Conservation (phyloP, 2,888 invertebrate genomes). For the Drepana falcataria region DNA sequence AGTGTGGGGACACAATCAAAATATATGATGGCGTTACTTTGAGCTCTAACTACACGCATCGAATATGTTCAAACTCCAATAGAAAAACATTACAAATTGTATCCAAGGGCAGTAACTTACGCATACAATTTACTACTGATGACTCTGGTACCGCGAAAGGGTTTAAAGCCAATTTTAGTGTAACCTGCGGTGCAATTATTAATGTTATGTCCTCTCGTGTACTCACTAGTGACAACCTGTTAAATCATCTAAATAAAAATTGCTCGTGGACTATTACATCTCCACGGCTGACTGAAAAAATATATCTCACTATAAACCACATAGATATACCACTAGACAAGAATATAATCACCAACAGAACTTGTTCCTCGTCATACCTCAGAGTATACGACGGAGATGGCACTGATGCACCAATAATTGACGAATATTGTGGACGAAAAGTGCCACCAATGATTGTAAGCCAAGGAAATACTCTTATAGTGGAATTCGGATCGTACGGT, state of each 20-base stretch:
- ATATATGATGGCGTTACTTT: slow-evolving; percentile 48
- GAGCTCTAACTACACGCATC: slow-evolving; percentile 72
- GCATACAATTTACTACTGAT: slow-evolving; percentile 82
- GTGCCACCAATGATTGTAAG: slow-evolving; percentile 83
- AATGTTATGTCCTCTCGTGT: slow-evolving; percentile 75
- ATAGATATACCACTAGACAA: slow-evolving; percentile 57
- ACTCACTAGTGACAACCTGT: slow-evolving; percentile 57
- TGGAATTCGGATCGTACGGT: slow-evolving; percentile 55
- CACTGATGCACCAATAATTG: slow-evolving; percentile 80
- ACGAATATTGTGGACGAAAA: slow-evolving; percentile 81
- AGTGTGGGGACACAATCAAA: slow-evolving; percentile 46
- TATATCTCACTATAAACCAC: slow-evolving; percentile 84
- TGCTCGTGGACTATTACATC: slow-evolving; percentile 87
- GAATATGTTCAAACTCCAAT: slow-evolving; percentile 54
- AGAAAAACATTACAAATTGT: slow-evolving; percentile 40
- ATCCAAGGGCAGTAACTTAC: slow-evolving; percentile 81
- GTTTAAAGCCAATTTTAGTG: slow-evolving; percentile 84
- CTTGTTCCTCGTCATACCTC: slow-evolving; percentile 53
- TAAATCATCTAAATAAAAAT: slow-evolving; percentile 52
- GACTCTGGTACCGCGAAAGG: slow-evolving; percentile 82
- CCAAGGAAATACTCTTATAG: slow-evolving; percentile 81
- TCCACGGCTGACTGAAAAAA: slow-evolving; percentile 74
- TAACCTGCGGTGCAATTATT: slow-evolving; percentile 84
- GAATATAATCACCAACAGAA: slow-evolving; percentile 34
- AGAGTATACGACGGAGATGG: slow-evolving; percentile 85